Base-by-base conservation (phyloP, 2,888 invertebrate species). In the Mycalesis mineus region DNA sequence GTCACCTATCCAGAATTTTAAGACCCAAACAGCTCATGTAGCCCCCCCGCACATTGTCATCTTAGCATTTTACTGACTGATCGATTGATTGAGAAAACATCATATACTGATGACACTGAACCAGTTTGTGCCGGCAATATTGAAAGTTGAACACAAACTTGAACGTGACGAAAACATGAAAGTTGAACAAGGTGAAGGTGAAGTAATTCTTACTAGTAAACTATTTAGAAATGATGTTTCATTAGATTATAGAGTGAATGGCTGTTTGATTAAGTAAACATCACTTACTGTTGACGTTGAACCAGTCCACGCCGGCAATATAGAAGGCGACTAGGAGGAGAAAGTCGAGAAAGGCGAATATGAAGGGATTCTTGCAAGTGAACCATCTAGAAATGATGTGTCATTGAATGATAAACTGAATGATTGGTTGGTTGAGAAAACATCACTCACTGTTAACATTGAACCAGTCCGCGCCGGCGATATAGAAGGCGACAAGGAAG, bases 271-370 rank as follows among this genome's bases (percentile, higher is more conserved):
- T 15, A 98, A 28, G n/a, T 9, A 15, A 9, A 28, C 5, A 14
- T 31, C 7, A 61, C 77, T 75, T 77, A 93, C 91, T 88, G 69
- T 86, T 90, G 59, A 92, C 93, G 62, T 91, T 85, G 45, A 91
- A 88, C 95, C 95, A 95, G 74, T 94, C 92, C 5, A 92, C 92
- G 67, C 95, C 95, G 0, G 93, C 94, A 2, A 94, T 91, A 76
- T 98, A 99, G 84, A 98, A 98, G 71, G 98, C 98, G 29, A 96
- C 82, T 64, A 98, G 92, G 82, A 96, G 99, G n/a, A 98, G 98
- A 98, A 79, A 99, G 93, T 98, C 98, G 64, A 98, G 92, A 81
- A 96, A 93, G 2, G 97, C 95, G 0, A 95, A 95, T 0, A 93
- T 95, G 65, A 99, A 91, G 54, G 22, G 5, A 22, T 22, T 22